Percentiles rank a stretch among this genome's conserved stretches.
These are phyloP conservation scores for Melanotaenia boesemani DNA, from an alignment of 2,797 vertebrate genomes.

Conservation along the genomic window DNA sequence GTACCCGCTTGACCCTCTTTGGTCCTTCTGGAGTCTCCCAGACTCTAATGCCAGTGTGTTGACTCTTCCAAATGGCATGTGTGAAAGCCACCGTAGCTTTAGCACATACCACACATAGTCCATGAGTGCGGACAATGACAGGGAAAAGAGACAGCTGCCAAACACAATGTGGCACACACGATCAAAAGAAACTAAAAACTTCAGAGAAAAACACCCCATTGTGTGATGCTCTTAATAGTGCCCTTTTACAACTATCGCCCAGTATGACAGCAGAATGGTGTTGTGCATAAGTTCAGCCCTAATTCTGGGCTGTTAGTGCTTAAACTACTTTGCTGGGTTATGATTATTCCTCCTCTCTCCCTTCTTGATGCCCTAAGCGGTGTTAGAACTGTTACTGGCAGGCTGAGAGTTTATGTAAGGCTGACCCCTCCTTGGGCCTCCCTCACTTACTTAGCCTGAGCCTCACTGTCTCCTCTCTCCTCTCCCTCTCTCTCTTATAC, in stretches of 20 bases:
- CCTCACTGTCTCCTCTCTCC: conserved; percentile 69
- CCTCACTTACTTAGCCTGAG: conserved; percentile 71
- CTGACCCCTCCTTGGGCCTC: conserved; percentile 80
- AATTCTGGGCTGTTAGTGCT: conserved; percentile 60
- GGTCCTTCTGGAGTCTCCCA: conserved; percentile 57
- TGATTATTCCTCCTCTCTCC: conserved; percentile 63
- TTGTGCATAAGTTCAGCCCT: conserved; percentile 48
- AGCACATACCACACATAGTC: conserved; percentile 20
- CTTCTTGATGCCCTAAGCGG: conserved; percentile 67
- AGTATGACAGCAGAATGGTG: conserved; percentile 62
- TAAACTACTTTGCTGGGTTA: conserved; percentile 76
- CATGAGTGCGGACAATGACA: conserved; percentile 77
- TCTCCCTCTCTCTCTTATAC: conserved; percentile 49
- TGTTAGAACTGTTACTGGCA: conserved; percentile 77
- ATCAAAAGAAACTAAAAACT: conserved; percentile 27
- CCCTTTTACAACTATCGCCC: conserved; percentile 30
- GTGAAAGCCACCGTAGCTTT: conserved; percentile 72
- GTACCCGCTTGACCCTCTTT: conserved; percentile 60
- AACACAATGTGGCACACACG: conserved; percentile 57
- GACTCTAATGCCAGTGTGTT: conserved; percentile 69
- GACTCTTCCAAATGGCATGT: conserved; percentile 76
- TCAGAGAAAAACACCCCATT: conserved; percentile 30
- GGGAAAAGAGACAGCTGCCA: conserved; percentile 78
- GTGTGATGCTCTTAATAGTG: conserved; percentile 15
- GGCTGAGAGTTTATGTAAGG: conserved; percentile 82